phyloP scores from a whole-genome alignment of 2,113 vertebrate species.

The Hucho hucho region DNA sequence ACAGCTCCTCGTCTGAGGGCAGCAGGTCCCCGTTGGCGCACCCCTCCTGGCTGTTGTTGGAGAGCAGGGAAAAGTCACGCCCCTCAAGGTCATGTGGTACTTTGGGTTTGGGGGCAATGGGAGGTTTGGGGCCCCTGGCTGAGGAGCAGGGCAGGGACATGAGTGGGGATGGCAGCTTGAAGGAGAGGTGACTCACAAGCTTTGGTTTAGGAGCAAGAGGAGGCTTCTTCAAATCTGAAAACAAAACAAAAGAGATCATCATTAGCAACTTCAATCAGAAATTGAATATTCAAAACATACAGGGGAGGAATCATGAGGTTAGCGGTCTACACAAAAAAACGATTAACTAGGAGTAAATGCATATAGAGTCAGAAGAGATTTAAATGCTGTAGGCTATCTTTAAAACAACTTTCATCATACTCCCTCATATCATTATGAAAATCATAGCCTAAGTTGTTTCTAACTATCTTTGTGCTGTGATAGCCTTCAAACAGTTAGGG shows the following conservation, averaged over 20 bases:
- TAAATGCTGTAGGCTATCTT: background rate
- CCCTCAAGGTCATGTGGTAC: constrained; percentile 70
- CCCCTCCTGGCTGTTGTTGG: constrained; percentile 67
- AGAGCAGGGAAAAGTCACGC: constrained; percentile 47
- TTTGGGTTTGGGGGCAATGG: constrained; percentile 88
- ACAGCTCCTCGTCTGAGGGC: constrained; percentile 56
- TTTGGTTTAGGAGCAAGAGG: constrained; percentile 87
- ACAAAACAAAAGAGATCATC: constrained; percentile 58
- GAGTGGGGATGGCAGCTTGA: constrained; percentile 75
- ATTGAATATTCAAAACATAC: background rate
- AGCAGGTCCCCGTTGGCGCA: constrained; percentile 71
- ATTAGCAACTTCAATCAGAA: background rate
- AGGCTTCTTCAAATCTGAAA: constrained; percentile 84
- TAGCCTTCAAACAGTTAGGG: constrained; percentile 20
- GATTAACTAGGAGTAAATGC: too few relatives aligned
- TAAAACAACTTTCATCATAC: background rate
- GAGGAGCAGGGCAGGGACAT: constrained; percentile 69
- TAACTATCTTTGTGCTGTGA: background rate
- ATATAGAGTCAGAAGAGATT: background rate
- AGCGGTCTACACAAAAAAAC: too few relatives aligned
- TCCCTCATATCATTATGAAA: background rate
- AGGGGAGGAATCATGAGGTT: too few relatives aligned
- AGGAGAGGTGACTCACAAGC: constrained; percentile 70
- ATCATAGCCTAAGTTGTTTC: background rate
- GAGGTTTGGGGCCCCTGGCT: constrained; percentile 85